phyloP scores from a whole-genome alignment of 2,888 invertebrate species.

The Zootermopsis nevadensis region DNA sequence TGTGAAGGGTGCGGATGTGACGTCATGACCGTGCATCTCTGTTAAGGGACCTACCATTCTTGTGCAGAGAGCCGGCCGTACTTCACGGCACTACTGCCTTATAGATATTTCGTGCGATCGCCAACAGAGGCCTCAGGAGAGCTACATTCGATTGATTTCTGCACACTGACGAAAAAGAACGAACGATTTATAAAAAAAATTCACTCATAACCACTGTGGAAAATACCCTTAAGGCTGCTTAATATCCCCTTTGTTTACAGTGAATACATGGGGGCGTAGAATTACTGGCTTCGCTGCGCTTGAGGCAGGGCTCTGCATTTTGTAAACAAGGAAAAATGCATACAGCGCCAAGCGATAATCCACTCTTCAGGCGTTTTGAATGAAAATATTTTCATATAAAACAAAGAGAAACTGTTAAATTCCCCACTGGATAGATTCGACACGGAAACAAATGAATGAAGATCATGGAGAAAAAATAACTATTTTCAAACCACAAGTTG shows the following conservation, averaged over 20 bases:
- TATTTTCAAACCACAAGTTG: no score
- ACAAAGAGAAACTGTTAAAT: no score
- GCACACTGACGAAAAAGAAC: not conserved
- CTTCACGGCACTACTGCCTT: not conserved
- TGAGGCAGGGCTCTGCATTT: not conserved
- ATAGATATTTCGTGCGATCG: not conserved
- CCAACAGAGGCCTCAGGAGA: constrained; percentile 4
- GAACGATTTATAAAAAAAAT: constrained; percentile 1
- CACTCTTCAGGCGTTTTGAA: no score
- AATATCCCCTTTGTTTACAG: not conserved
- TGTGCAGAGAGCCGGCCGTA: not conserved
- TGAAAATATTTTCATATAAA: no score
- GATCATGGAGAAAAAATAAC: no score
- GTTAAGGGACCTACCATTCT: not conserved
- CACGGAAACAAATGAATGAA: no score
- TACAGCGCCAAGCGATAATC: no score
- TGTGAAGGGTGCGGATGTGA: not conserved
- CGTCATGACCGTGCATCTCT: not conserved
- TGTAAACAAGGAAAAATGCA: not conserved
- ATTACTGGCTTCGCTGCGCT: not conserved
- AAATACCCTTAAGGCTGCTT: not conserved
- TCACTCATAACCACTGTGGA: not conserved
- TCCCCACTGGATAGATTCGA: no score
- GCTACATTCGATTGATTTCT: constrained; percentile 1
- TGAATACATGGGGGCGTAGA: not conserved